Percentiles rank a stretch among this genome's conserved stretches.
Conservation (phyloP, 2,797 vertebrate species). For the Hozukius guyotensis region DNA sequence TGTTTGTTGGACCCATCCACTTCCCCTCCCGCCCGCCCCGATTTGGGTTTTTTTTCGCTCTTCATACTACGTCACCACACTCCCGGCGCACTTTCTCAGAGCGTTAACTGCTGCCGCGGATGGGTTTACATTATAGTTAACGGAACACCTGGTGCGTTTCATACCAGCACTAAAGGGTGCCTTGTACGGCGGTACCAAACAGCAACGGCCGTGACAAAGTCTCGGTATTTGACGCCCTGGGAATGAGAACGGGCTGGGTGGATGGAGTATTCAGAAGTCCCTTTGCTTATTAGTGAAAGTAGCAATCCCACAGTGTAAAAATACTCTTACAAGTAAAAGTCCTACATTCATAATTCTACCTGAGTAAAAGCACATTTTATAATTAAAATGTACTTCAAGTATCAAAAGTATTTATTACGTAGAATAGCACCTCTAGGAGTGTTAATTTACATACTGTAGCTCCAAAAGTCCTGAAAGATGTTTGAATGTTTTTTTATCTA, state of each 20-base stretch:
- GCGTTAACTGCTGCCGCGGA: rapidly evolving
- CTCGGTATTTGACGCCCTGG: rapidly evolving
- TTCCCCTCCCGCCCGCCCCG: too few relatives aligned
- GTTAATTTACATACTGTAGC: rapidly evolving
- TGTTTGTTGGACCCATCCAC: too few relatives aligned
- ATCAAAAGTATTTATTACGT: not conserved
- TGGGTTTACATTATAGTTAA: too few relatives aligned
- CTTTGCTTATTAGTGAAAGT: not conserved
- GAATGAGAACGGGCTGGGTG: too few relatives aligned
- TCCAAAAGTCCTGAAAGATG: not conserved
- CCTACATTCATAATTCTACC: not conserved
- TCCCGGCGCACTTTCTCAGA: rapidly evolving
- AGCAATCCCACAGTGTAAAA: not conserved
- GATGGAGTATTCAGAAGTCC: not conserved
- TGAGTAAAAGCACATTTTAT: too few relatives aligned
- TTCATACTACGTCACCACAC: too few relatives aligned
- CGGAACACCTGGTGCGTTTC: rapidly evolving
- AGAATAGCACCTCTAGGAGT: too few relatives aligned
- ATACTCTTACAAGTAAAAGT: not conserved
- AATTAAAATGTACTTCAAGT: too few relatives aligned
- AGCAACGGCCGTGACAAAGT: too few relatives aligned
- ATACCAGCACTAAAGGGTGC: too few relatives aligned
- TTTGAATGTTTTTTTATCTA: not conserved
- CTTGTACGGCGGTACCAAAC: too few relatives aligned
- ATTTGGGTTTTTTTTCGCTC: too few relatives aligned